phyloP scores from a whole-genome alignment of 2,797 vertebrate species.

The Eulemur rubriventer region DNA sequence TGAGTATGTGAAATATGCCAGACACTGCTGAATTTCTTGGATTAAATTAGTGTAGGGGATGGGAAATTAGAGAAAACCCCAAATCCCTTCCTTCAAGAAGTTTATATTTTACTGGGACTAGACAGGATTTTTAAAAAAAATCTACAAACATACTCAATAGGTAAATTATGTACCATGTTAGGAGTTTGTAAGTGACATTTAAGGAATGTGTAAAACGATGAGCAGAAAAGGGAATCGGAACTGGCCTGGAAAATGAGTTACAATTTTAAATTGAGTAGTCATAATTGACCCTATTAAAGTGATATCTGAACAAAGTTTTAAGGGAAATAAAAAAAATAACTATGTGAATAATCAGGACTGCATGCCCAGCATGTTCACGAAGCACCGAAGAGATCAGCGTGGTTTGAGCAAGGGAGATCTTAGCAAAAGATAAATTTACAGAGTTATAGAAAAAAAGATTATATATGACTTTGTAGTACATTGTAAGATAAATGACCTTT shows the following conservation, averaged over 20 bases:
- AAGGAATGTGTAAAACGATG: not conserved
- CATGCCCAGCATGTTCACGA: fast-evolving
- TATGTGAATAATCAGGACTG: not conserved
- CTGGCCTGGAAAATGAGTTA: not conserved
- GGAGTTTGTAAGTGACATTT: not conserved
- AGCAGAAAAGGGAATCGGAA: not conserved
- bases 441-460: not conserved
- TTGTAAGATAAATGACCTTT: not conserved
- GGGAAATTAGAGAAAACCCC: not conserved
- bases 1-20: not conserved
- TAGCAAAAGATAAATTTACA: not conserved
- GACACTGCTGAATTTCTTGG: not conserved
- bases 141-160: not conserved
- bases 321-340: not conserved
- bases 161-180: not conserved
- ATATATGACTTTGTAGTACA: not conserved
- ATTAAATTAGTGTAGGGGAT: not conserved
- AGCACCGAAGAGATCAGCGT: not conserved
- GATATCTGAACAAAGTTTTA: not conserved
- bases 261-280: not conserved
- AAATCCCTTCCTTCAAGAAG: not conserved
- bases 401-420: not conserved
- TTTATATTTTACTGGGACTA: not conserved
- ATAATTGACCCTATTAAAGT: not conserved
- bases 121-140: not conserved